These are phyloP conservation scores for Stegophylla sp. DNA, from an alignment of 2,888 invertebrate genomes.

Conservation along the genomic window DNA sequence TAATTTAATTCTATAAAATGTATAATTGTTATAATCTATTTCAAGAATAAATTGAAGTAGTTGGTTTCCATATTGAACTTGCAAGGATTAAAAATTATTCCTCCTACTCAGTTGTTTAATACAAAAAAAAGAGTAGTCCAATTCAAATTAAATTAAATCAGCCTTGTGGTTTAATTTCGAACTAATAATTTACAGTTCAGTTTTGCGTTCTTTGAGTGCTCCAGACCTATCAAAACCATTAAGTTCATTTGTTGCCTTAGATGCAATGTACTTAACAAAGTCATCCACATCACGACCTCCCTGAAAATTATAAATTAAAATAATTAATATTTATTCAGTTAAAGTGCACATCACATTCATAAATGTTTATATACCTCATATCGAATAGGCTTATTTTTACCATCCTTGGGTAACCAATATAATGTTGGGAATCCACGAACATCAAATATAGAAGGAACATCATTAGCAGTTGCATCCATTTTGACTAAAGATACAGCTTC, in stretches of 20 bases:
- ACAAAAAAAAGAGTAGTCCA: conserved; percentile 36
- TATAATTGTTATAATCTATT: conserved; percentile 32
- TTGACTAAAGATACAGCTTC: conserved; percentile 94
- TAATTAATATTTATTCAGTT: neutral
- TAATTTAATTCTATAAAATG: conserved; percentile 39
- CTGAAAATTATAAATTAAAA: conserved; percentile 66
- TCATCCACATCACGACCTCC: conserved; percentile 93
- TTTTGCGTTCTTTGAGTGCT: conserved; percentile 68
- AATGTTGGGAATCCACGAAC: conserved; percentile 98
- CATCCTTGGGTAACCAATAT: conserved; percentile 90
- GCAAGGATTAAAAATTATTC: conserved; percentile 7
- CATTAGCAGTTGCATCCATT: conserved; percentile 98
- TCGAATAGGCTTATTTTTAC: conserved; percentile 77
- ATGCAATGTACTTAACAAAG: conserved; percentile 92
- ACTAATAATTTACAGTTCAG: conserved; percentile 69
- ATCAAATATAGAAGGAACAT: conserved; percentile 88
- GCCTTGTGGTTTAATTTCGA: conserved; percentile 52
- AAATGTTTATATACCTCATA: conserved; percentile 76
- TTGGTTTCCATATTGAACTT: conserved; percentile 20
- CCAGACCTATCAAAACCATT: conserved; percentile 88
- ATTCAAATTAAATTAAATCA: conserved; percentile 54
- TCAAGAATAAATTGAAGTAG: conserved; percentile 40
- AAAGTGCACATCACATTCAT: neutral
- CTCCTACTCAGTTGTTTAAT: neutral
- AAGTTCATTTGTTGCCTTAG: conserved; percentile 87